Evolutionary conservation across 1,140 invertebrate species (phyloP).

Genomic region (Pinna nobilis): DNA sequence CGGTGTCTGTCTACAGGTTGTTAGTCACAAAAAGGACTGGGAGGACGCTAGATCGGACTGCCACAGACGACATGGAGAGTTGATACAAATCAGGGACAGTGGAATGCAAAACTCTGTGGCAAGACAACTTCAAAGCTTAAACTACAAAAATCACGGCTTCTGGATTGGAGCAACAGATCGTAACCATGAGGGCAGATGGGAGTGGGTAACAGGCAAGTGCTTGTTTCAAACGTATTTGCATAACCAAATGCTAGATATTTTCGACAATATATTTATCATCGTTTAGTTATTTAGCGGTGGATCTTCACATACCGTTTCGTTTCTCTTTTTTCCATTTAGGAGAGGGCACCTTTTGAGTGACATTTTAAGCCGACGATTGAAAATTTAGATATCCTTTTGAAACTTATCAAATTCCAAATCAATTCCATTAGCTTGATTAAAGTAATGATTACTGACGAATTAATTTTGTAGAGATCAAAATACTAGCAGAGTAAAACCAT

Average conservation of each 20-base stretch:
- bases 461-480: neutral
- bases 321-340: no score
- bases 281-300: no score
- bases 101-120: conserved; percentile 48
- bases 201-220: conserved; percentile 52
- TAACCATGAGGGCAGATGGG: conserved; percentile 50
- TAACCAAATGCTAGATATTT: no score
- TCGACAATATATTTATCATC: no score
- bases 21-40: conserved; percentile 39
- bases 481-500: neutral
- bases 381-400: no score
- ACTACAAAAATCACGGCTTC: conserved; percentile 43
- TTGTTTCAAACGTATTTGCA: neutral
- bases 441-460: neutral
- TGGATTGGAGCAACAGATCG: conserved; percentile 59
- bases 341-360: no score
- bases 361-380: no score
- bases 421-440: no score
- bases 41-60: conserved; percentile 36
- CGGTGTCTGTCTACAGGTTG: conserved; percentile 8
- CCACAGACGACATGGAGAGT: conserved; percentile 34
- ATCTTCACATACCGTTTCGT: no score
- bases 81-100: conserved; percentile 43
- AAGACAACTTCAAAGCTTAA: conserved; percentile 19
- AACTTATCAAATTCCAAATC: no score